Evolutionary conservation across 2,888 invertebrate species (phyloP), one percentile per base, ranked within the genome.

Genomic region (Pilophorus perplexus): DNA sequence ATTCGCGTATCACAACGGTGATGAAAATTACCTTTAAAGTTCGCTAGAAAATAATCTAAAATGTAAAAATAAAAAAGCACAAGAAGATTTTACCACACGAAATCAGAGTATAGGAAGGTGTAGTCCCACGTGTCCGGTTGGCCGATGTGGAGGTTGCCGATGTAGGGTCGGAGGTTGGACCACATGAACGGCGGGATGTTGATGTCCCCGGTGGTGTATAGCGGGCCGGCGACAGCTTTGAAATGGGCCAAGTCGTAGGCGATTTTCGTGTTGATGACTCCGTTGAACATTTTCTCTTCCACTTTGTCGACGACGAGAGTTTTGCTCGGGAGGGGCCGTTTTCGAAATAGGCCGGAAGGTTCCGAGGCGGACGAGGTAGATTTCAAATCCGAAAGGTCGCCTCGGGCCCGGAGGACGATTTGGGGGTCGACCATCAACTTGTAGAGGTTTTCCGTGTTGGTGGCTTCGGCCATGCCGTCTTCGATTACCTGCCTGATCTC

Each of bases 81-180:
- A n/a, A 20, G 23, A 18, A 8, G 14, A 10, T 42, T 40, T 54
- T 44, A 54, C 74, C 72, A 74, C 42, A 72, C 73, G 72, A 72
- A 73, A 10, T 62, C 50, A 1, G 71, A 66, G 37, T 50, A 75
- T 48, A 85, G 79, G 1, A 84, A 82, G 33, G 81, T 79, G 75
- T 90, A 92, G 52, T 83, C 79, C 83, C 88, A 92, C 50, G 81
- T 76, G 72, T 90, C 88, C 0, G 91, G 90, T 8, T 89, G 85
- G 2, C 88, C 89, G 68, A 82, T 75, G 73, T 90, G 91, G 18
- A 25, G 42, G 0, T 84, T 80, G 54, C 77, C 74, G 67, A 82
- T 79, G 2, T 79, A 80, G 73, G 86, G 88, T 69, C 81, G 81
- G 69, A 85, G 83, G 57, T 81, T 82, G 59, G 86, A 85, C 92